phyloP scores from a whole-genome alignment of 2,113 vertebrate genomes.

The Chiloscyllium plagiosum region DNA sequence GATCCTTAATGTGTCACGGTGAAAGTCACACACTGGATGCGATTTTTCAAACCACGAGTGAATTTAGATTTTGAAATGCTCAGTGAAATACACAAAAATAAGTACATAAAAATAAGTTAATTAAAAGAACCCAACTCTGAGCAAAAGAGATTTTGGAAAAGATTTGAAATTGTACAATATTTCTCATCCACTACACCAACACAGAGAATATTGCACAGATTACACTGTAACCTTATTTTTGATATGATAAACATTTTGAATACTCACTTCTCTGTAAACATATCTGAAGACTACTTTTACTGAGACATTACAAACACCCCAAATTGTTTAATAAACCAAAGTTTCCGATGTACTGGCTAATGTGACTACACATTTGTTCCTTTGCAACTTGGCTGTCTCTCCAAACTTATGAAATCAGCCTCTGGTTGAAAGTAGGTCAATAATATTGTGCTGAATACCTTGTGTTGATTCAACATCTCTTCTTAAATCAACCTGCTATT shows the following conservation, averaged over 20 bases:
- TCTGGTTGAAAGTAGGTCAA: background rate
- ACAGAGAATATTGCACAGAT: background rate
- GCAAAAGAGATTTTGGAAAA: background rate
- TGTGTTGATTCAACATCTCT: no score
- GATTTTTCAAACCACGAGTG: background rate
- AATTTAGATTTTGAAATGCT: background rate
- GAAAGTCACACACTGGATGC: background rate
- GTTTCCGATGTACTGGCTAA: background rate
- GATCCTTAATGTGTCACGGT: background rate
- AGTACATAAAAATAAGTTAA: no score
- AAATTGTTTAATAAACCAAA: background rate
- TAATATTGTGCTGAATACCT: background rate
- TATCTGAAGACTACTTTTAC: background rate
- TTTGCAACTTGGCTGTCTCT: background rate
- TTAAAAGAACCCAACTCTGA: background rate
- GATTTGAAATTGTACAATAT: background rate
- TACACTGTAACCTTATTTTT: no score
- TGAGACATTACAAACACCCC: background rate
- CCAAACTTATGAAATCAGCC: background rate
- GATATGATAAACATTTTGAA: background rate
- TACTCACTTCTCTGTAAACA: background rate
- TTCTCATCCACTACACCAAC: background rate
- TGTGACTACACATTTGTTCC: background rate
- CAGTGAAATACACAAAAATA: background rate
- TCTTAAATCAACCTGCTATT: no score